These are phyloP conservation scores for Drosophila tanythrix DNA, from an alignment of 2,888 invertebrate genomes.

Conservation along the genomic window DNA sequence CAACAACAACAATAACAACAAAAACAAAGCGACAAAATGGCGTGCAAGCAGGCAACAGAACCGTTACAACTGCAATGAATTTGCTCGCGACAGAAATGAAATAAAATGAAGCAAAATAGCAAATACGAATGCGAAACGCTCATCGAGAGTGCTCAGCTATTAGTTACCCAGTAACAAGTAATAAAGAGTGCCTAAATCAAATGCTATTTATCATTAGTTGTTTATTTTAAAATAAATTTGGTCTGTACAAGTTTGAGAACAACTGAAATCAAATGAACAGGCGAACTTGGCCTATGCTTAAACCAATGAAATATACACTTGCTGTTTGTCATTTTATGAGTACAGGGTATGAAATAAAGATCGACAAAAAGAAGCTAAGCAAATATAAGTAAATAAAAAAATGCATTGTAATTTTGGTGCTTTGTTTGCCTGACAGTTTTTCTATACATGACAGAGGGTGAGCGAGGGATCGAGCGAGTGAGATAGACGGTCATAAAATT, in stretches of 20 bases:
- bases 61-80: conserved; percentile 78
- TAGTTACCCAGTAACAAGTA: conserved; percentile 24
- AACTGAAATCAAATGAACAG: background rate
- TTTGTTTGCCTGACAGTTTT: conserved; percentile 38
- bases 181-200: background rate
- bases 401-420: conserved; percentile 58
- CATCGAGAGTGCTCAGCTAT: background rate
- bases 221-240: background rate
- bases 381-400: conserved; percentile 35
- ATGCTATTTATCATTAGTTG: background rate
- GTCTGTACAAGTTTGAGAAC: background rate
- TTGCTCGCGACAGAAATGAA: conserved; percentile 74
- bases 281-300: background rate
- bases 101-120: conserved; percentile 62
- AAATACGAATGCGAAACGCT: conserved; percentile 6
- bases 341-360: conserved; percentile 20
- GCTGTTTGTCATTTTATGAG: background rate
- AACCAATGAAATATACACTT: background rate
- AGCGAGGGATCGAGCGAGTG: conserved; percentile 3
- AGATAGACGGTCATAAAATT: conserved; percentile 59
- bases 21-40: conserved; percentile 65
- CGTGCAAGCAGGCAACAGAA: conserved; percentile 54
- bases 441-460: conserved; percentile 16
- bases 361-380: conserved; percentile 19
- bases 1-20: conserved; percentile 61